A percentile compares a stretch with the other conserved stretches of the same genome.
phyloP scores from a whole-genome alignment of 1,140 invertebrate species.

The Caerostris extrusa region DNA sequence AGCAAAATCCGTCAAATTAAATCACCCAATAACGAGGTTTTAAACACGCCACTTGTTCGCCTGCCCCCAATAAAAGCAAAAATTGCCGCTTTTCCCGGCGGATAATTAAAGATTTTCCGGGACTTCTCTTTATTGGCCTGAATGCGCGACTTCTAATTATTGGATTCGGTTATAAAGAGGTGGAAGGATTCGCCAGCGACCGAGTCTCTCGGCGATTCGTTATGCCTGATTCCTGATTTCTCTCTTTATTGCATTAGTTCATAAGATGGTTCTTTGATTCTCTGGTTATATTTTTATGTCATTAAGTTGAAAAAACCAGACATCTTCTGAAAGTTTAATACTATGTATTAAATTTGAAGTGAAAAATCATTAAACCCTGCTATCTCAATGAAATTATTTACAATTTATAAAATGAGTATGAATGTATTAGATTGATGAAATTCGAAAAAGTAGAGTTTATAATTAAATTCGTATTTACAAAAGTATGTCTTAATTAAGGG shows the following conservation, averaged over 20 bases:
- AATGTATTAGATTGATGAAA: too few relatives aligned
- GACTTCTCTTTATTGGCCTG: background rate
- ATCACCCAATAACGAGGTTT: constrained; percentile 27
- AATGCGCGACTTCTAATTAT: background rate
- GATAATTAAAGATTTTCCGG: background rate
- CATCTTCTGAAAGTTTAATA: too few relatives aligned
- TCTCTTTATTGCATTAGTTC: background rate
- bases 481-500: too few relatives aligned
- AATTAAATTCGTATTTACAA: too few relatives aligned
- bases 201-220: background rate
- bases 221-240: background rate
- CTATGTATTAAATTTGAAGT: too few relatives aligned
- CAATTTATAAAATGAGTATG: too few relatives aligned
- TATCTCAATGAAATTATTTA: too few relatives aligned
- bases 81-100: background rate
- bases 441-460: too few relatives aligned
- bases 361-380: too few relatives aligned
- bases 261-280: background rate
- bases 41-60: background rate
- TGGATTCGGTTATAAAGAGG: background rate
- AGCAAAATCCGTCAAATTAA: background rate
- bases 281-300: too few relatives aligned
- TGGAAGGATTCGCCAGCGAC: background rate
- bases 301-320: too few relatives aligned
- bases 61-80: background rate